Conservation (phyloP, 1,140 invertebrate species). For the Littorina saxatilis region DNA sequence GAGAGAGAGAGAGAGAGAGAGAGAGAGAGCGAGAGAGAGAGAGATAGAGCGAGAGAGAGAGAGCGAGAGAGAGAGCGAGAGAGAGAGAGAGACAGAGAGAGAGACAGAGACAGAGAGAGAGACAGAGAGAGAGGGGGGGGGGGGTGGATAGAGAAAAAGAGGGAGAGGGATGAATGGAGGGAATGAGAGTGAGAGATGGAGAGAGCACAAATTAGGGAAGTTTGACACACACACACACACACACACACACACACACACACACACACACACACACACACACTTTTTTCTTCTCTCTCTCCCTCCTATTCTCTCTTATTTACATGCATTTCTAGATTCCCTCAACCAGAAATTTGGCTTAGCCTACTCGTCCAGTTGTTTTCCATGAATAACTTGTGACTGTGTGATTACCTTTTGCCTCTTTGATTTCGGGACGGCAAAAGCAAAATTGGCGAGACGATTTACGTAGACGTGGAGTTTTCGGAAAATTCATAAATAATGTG, state of each 20-base stretch:
- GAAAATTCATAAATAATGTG: no score
- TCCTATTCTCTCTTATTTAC: not conserved
- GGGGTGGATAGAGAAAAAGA: not conserved
- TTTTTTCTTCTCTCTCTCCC: no score
- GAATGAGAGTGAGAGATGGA: not conserved
- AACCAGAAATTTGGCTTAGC: no score
- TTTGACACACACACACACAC: not conserved
- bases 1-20: no score
- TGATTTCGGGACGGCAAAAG: no score
- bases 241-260: not conserved
- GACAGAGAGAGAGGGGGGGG: not conserved
- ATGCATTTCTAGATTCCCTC: not conserved
- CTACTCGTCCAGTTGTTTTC: no score
- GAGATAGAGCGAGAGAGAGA: no score
- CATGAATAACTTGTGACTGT: no score
- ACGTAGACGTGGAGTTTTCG: no score
- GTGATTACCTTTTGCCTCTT: no score
- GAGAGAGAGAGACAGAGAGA: conserved; percentile 1
- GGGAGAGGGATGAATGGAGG: not conserved
- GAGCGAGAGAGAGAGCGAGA: not conserved
- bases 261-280: not conserved
- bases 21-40: no score
- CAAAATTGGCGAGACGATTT: no score
- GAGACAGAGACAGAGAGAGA: not conserved
- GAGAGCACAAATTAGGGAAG: not conserved